Evolutionary conservation across 2,888 invertebrate genomes (phyloP).

Genomic region (Scaptomyza parva): DNA sequence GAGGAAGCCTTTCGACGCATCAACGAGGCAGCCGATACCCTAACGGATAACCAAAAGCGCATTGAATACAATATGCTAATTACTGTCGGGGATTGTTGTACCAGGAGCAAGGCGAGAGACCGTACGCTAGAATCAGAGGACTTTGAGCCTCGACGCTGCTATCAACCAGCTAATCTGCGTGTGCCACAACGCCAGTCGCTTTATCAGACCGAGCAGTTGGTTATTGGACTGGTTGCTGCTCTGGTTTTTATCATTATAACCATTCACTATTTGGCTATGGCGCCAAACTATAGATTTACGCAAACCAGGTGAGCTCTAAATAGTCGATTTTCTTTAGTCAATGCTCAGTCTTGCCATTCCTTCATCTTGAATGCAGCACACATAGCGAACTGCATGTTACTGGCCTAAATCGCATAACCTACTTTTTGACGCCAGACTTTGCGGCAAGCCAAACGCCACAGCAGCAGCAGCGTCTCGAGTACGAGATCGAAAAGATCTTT

Average conservation of each 20-base stretch:
- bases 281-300: conserved; percentile 94
- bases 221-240: conserved; percentile 86
- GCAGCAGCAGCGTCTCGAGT: conserved; percentile 50
- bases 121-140: conserved; percentile 85
- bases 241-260: conserved; percentile 90
- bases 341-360: not conserved
- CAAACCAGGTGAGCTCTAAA: conserved; percentile 85
- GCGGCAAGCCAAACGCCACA: conserved; percentile 38
- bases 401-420: conserved; percentile 92
- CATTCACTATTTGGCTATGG: conserved; percentile 48
- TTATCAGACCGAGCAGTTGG: conserved; percentile 65
- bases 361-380: conserved; percentile 43
- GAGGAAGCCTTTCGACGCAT: conserved; percentile 93
- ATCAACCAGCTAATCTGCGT: conserved; percentile 76
- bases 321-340: not conserved
- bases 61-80: conserved; percentile 88
- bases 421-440: conserved; percentile 97
- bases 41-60: conserved; percentile 90
- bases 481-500: conserved; percentile 60
- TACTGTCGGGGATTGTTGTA: conserved; percentile 45
- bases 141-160: conserved; percentile 56
- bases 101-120: conserved; percentile 87
- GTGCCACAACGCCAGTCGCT: conserved; percentile 69
- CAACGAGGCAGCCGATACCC: conserved; percentile 92
- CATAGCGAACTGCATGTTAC: conserved; percentile 88